Percentiles rank a stretch among this genome's conserved stretches.
These are phyloP conservation scores for Sesia bembeciformis DNA, from an alignment of 2,888 invertebrate genomes.

Conservation along the genomic window DNA sequence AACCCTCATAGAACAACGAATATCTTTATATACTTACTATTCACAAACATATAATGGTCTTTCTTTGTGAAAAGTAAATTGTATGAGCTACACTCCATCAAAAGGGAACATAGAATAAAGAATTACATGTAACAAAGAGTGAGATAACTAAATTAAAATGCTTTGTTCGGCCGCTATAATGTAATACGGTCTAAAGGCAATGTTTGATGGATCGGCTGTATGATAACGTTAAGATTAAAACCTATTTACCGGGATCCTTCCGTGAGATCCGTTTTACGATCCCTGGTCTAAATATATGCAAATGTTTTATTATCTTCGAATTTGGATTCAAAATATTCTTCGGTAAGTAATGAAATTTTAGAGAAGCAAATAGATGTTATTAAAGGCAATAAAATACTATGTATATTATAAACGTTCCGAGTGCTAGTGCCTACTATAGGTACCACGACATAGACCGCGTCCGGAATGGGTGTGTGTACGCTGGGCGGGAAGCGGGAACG, in stretches of 20 bases:
- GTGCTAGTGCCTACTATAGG: too few species aligned
- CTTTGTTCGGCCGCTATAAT: conserved; percentile 45
- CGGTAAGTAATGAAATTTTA: too few species aligned
- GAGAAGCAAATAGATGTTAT: too few species aligned
- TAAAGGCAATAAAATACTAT: too few species aligned
- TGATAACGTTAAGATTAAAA: conserved; percentile 24
- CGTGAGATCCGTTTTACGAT: neutral
- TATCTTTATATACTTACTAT: conserved; percentile 19
- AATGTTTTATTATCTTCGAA: too few species aligned
- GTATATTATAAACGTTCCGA: too few species aligned
- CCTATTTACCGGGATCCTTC: neutral
- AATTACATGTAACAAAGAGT: conserved; percentile 49
- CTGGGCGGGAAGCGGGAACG: too few species aligned
- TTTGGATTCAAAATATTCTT: too few species aligned
- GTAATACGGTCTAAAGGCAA: conserved; percentile 13
- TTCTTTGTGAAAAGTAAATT: conserved; percentile 50
- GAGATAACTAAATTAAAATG: conserved; percentile 60
- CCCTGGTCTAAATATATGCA: too few species aligned
- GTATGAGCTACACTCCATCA: conserved; percentile 31
- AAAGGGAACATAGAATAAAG: conserved; percentile 48
- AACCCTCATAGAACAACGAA: conserved; percentile 4
- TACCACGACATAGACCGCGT: too few species aligned
- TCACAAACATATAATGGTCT: conserved; percentile 35
- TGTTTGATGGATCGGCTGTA: conserved; percentile 52
- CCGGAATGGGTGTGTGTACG: too few species aligned